Evolutionary conservation across 2,113 vertebrate species (phyloP), one percentile per base, ranked within the genome.

Genomic region (Salminus brasiliensis): DNA sequence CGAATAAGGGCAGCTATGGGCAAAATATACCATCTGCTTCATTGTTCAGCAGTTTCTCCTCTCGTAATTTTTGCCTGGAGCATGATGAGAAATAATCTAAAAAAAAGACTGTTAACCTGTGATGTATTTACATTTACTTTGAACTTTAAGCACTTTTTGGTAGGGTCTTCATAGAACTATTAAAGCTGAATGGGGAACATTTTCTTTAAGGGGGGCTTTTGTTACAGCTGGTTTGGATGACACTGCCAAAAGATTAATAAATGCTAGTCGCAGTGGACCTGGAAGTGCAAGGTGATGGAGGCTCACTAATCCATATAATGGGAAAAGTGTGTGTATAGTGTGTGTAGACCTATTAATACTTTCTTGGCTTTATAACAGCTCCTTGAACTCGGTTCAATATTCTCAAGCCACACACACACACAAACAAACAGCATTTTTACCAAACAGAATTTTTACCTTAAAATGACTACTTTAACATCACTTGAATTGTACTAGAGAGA

Each of bases 191-290:
- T 5, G 2, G 8, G n/a, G n/a, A n/a, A n/a, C n/a, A n/a, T n/a
- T n/a, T n/a, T 71, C 49, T 83, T 73, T 72, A 66, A 82, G 74
- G 86, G n/a, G 81, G 79, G 57, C 27, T 39, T 41, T 13, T 67
- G 25, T 67, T 43, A 39, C 34, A 66, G 34, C 62, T 66, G 34
- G 34, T 39, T 34, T 2, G 34, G 36, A 32, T 4, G 21, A 11
- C 25, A 11, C 7, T 66, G n/a, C 32, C 34, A 23, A 36, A 23
- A n/a, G 34, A 66, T 66, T 34, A 34, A 66, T 66, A 39, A 36
- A 66, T 0, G 32, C 32, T n/a, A 18, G 30, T 18, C 23, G 23
- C 30, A 21, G 15, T 32, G 60, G 16, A 16, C 29, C 30, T 34
- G 30, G 30, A 63, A 55, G 12, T 55, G 60, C 67, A 25, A 57